A percentile compares a stretch with the other conserved stretches of the same genome.
Conservation (phyloP, 2,888 invertebrate genomes). For the Netelia fuscicornis region DNA sequence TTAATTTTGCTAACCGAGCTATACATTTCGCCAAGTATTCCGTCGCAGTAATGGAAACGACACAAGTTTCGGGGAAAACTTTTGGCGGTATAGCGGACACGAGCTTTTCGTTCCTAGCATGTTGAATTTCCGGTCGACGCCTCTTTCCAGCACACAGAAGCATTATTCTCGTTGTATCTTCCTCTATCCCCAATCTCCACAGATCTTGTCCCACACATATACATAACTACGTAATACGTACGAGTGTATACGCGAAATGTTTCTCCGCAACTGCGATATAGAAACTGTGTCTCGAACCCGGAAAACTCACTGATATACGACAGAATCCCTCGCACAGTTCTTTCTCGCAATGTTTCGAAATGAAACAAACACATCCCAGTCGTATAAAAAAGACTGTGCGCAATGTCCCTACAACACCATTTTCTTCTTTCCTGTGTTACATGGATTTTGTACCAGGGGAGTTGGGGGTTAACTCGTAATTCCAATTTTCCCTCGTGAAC, state of each 20-base stretch:
- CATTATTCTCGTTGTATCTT: conserved; percentile 57
- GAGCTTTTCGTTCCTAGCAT: conserved; percentile 18
- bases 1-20: not conserved
- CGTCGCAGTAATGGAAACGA: conserved; percentile 41
- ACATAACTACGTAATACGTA: not conserved
- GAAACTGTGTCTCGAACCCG: conserved; percentile 13
- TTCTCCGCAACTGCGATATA: conserved; percentile 17
- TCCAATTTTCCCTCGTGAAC: too few species aligned
- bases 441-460: too few species aligned
- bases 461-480: too few species aligned
- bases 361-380: too few species aligned
- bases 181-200: conserved; percentile 12
- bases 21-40: conserved; percentile 15
- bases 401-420: too few species aligned
- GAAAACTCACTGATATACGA: conserved; percentile 30
- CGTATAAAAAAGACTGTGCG: too few species aligned
- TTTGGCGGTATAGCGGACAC: conserved; percentile 34
- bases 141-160: conserved; percentile 36
- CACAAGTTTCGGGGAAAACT: conserved; percentile 29
- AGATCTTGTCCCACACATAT: not conserved
- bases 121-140: conserved; percentile 60
- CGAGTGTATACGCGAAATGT: not conserved
- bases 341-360: too few species aligned
- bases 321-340: too few species aligned
- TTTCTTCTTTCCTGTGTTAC: too few species aligned